Conservation (phyloP, 2,888 invertebrate species). For the Lasioglossum vierecki region DNA sequence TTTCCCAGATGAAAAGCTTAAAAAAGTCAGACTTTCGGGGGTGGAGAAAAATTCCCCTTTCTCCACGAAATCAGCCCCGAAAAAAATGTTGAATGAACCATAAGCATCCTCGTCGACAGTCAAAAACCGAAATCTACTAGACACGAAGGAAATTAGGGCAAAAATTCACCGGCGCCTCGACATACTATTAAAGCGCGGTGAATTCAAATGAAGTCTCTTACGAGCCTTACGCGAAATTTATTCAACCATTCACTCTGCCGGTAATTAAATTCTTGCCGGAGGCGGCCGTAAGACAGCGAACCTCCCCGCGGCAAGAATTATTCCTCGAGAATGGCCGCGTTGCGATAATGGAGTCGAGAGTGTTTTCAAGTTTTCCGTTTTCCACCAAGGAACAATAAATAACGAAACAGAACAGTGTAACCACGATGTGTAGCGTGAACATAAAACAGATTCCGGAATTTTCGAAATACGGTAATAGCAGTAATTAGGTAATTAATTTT, state of each 20-base stretch:
- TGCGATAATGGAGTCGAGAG: not conserved
- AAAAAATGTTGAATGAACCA: not conserved
- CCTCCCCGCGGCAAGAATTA: not conserved
- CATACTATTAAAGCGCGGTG: not conserved
- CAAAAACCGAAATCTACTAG: not conserved
- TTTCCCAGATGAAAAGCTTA: not conserved
- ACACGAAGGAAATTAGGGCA: not conserved
- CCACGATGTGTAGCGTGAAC: no score
- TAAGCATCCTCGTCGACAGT: not conserved
- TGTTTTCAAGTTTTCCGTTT: not conserved
- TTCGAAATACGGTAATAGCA: not conserved
- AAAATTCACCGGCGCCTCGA: not conserved
- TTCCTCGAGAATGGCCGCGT: not conserved
- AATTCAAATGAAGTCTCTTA: not conserved
- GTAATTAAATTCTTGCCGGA: conserved; percentile 9
- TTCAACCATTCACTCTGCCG: not conserved
- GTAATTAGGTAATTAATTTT: not conserved
- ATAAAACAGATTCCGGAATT: not conserved
- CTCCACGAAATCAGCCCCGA: not conserved
- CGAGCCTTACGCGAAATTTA: not conserved
- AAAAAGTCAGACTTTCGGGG: not conserved
- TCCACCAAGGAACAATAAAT: not conserved
- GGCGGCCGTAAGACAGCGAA: not conserved
- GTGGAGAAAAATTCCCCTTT: not conserved
- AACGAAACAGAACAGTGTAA: not conserved